Conservation (phyloP, 2,888 invertebrate species). For the Lasioglossum leucozonium region DNA sequence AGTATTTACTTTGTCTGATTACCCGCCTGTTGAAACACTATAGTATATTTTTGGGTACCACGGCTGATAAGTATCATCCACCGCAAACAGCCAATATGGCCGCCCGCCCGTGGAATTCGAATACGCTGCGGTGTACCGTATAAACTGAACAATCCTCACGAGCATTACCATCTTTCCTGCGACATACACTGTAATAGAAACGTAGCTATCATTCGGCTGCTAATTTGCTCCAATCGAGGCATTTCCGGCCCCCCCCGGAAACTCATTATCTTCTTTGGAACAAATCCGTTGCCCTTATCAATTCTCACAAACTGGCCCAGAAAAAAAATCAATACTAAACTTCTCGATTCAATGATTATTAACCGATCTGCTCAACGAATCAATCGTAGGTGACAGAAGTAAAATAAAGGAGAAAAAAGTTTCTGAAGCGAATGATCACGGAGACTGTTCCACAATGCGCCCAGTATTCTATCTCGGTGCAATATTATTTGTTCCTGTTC, state of each 20-base stretch:
- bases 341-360: neutral
- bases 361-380: too few species aligned
- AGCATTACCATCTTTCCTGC: neutral
- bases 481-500: conserved; percentile 46
- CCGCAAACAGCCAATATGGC: conserved; percentile 7
- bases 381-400: too few species aligned
- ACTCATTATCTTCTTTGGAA: neutral
- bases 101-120: neutral
- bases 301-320: neutral
- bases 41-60: neutral
- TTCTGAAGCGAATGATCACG: neutral
- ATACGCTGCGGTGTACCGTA: neutral
- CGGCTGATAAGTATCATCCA: neutral
- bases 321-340: neutral
- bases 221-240: neutral
- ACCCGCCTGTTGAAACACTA: neutral
- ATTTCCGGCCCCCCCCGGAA: neutral
- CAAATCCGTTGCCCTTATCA: neutral
- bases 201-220: neutral
- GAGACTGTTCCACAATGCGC: neutral
- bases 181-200: neutral
- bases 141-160: neutral
- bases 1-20: neutral
- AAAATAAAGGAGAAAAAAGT: too few species aligned
- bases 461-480: conserved; percentile 54